A percentile compares a stretch with the other conserved stretches of the same genome.
Conservation (phyloP, 2,888 invertebrate species). For the Papilio demoleus region DNA sequence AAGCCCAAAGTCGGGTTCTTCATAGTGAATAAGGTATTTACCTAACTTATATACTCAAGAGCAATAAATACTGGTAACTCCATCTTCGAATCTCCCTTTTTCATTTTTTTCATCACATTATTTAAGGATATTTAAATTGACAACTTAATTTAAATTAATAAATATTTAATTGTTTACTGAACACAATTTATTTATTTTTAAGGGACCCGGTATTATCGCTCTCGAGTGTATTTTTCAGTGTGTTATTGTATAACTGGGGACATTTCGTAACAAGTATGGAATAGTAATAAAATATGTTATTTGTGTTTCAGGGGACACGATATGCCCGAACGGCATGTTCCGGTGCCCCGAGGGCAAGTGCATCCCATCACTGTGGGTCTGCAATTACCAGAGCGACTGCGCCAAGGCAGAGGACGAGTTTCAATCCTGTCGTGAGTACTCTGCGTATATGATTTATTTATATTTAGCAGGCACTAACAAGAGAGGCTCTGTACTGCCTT, state of each 20-base stretch:
- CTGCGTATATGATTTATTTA: no score
- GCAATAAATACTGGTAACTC: no score
- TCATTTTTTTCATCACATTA: no score
- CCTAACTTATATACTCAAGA: no score
- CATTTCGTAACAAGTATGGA: neutral
- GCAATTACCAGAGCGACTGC: conserved; percentile 97
- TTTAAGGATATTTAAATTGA: no score
- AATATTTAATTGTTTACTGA: no score
- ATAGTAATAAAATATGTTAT: no score
- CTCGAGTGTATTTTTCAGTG: neutral
- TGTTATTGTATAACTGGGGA: neutral
- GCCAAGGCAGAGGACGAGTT: conserved; percentile 96
- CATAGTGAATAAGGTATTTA: neutral
- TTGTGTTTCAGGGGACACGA: conserved; percentile 72
- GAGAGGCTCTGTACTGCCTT: neutral
- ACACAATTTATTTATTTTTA: no score
- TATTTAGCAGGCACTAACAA: no score
- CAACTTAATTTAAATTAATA: no score
- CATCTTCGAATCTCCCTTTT: no score
- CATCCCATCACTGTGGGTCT: conserved; percentile 93
- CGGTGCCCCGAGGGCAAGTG: conserved; percentile 94
- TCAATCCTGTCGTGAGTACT: conserved; percentile 94
- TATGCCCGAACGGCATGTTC: conserved; percentile 91
- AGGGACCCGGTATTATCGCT: neutral
- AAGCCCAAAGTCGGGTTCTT: neutral